Evolutionary conservation across 1,140 invertebrate species (phyloP), one percentile per base, ranked within the genome.

Genomic region (Sitophilus oryzae): DNA sequence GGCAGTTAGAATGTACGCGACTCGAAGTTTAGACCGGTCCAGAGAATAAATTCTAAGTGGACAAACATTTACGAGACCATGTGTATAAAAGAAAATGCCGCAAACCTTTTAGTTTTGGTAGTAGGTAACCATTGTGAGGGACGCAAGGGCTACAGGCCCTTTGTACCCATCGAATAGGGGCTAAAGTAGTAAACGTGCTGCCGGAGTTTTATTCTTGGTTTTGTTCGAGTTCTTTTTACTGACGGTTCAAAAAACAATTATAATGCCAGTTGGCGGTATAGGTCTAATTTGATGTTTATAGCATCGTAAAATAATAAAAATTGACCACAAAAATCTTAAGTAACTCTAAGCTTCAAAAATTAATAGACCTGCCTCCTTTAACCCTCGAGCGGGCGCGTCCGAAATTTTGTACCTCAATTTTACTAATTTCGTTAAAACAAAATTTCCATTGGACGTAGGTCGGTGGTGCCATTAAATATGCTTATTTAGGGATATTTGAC

Each of bases 91-190:
- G 51, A 54, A 52, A 54, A 52, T 52, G 59, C 62, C 62, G 59
- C 62, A 64, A 64, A 59, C 59, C 62, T 55, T 64, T 64, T 61
- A 64, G 62, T 62, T 64, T 61, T 61, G 62, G 62, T 61, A 63
- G 53, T 58, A 56, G 62, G 59, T 56, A 52, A 56, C 47, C 51
- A 61, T 63, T 61, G 52, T 63, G 6, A n/a, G n/a, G n/a, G 34
- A 25, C 16, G 43, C 11, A 6, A 16, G 18, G 18, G 23, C 23
- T 49, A 44, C 18, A n/a, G 11, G 20, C 19, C 18, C 49, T 42
- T 42, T 50, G 21, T 50, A 40, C 21, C 21, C 22, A 15, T n/a
- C 9, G 16, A 15, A 46, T 49, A 43, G 38, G 11, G 44, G n/a
- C 18, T 8, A 35, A 43, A 45, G 25, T 48, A 3, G 45, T 8